A percentile compares a stretch with the other conserved stretches of the same genome.
Evolutionary conservation across 2,113 vertebrate species (phyloP).

Genomic region (Emydocephalus ijimae): DNA sequence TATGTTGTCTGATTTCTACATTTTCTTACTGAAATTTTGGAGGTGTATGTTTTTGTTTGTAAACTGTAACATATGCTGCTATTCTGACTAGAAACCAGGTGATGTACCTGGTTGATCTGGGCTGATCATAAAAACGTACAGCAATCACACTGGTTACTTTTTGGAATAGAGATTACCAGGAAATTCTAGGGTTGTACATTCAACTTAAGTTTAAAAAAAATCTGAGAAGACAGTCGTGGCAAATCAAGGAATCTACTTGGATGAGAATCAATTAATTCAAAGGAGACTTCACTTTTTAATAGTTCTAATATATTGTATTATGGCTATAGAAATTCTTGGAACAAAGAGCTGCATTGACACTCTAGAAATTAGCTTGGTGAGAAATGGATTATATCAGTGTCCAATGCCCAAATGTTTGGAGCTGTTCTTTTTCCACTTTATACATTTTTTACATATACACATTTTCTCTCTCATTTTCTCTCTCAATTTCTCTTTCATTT

Average conservation of each 20-base stretch:
- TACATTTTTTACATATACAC: neutral
- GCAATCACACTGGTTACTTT: neutral
- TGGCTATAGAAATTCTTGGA: neutral
- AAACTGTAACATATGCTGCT: neutral
- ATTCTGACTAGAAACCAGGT: neutral
- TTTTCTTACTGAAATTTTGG: neutral
- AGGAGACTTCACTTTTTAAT: neutral
- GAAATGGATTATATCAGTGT: neutral
- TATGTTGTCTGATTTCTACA: neutral
- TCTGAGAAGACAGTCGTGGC: neutral
- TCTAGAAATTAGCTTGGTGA: neutral
- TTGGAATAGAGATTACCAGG: neutral
- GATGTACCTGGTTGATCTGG: neutral
- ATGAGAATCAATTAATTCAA: neutral
- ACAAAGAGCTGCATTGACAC: neutral
- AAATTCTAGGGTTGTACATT: neutral
- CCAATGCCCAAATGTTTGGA: neutral
- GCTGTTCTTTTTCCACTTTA: neutral
- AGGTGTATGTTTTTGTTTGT: neutral
- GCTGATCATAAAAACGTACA: neutral
- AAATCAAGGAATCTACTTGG: neutral
- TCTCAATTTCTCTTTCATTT: too few relatives aligned
- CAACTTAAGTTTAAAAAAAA: neutral
- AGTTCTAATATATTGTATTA: neutral
- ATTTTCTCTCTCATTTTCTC: neutral